Percentiles rank a stretch among this genome's conserved stretches.
Conservation (phyloP, 2,113 vertebrate genomes). For the Heloderma charlesbogerti region DNA sequence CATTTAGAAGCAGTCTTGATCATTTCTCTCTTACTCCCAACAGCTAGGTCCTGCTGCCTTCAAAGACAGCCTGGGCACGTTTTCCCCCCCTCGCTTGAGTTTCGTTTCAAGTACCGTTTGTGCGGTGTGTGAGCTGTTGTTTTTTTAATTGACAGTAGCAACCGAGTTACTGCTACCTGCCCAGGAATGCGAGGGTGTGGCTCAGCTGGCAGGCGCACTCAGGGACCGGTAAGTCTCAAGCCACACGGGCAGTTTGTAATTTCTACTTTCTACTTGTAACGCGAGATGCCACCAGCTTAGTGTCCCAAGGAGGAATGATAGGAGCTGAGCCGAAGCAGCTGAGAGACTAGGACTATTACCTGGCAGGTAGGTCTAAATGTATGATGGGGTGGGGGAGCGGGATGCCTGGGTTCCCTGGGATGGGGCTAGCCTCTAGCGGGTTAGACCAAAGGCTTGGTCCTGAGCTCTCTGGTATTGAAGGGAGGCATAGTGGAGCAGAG, state of each 20-base stretch:
- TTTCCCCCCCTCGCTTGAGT: background rate
- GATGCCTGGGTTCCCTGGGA: background rate
- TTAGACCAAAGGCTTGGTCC: background rate
- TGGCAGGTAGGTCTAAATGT: background rate
- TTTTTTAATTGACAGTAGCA: too few relatives aligned
- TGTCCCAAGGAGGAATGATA: background rate
- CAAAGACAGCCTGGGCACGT: background rate
- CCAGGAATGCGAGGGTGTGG: slow-evolving; percentile 38
- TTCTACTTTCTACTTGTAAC: background rate
- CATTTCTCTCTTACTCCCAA: background rate
- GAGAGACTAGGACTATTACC: background rate
- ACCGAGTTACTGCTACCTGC: slow-evolving; percentile 1
- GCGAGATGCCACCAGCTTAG: background rate
- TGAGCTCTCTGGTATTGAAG: background rate
- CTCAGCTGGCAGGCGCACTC: background rate
- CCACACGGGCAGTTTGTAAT: background rate
- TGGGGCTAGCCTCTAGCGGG: background rate
- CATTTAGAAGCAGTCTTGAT: background rate
- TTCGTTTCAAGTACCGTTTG: background rate
- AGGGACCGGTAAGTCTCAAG: background rate
- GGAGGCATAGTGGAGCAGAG: background rate
- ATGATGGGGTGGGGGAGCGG: background rate
- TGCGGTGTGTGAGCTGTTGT: background rate
- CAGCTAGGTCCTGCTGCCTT: background rate
- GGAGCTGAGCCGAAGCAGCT: background rate